phyloP scores from a whole-genome alignment of 1,140 invertebrate genomes.

The Oscheius sp. region DNA sequence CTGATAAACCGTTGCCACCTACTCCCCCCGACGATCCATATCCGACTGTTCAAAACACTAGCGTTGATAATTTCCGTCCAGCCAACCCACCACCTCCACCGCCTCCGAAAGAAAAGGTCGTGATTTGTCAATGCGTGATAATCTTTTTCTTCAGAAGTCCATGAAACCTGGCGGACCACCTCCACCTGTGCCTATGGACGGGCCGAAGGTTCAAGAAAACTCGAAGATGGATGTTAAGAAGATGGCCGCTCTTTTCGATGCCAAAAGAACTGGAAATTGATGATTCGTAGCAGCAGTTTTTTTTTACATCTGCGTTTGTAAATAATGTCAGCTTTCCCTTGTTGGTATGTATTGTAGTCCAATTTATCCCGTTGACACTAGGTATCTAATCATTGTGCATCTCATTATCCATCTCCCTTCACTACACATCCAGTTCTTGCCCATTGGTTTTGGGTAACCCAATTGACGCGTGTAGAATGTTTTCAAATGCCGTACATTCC shows the following conservation, averaged over 20 bases:
- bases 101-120: neutral
- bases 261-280: neutral
- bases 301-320: neutral
- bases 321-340: neutral
- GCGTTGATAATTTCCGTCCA: neutral
- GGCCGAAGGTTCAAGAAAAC: neutral
- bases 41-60: neutral
- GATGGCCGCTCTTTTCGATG: constrained; percentile 4
- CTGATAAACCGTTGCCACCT: constrained; percentile 10
- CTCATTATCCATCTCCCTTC: too few relatives aligned
- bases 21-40: neutral
- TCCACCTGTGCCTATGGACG: neutral
- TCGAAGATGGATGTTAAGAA: neutral
- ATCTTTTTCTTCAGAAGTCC: neutral
- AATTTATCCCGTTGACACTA: too few relatives aligned
- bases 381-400: too few relatives aligned
- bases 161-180: neutral
- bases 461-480: constrained; percentile 5
- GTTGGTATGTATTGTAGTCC: too few relatives aligned
- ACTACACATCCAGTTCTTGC: neutral
- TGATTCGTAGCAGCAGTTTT: neutral
- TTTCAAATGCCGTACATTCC: too few relatives aligned
- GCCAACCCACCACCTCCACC: neutral
- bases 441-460: neutral
- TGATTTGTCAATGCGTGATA: neutral